Conservation (phyloP, 2,888 invertebrate genomes). For the Epirrhoe alternata region DNA sequence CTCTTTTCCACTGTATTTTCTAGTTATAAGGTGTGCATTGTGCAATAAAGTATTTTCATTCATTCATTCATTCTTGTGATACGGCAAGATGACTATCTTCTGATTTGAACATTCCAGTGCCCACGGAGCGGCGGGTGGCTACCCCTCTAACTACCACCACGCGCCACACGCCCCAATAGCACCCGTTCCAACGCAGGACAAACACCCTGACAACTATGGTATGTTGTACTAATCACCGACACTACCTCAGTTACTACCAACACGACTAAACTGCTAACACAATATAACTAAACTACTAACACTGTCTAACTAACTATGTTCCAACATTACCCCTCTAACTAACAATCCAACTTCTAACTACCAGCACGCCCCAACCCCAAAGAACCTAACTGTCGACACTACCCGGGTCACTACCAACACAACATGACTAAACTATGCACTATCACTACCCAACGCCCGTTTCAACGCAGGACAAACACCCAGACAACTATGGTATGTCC, state of each 20-base stretch:
- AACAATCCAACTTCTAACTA: neutral
- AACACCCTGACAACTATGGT: constrained; percentile 82
- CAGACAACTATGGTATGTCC: constrained; percentile 77
- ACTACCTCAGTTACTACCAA: neutral
- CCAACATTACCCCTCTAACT: neutral
- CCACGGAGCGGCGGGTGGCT: constrained; percentile 74
- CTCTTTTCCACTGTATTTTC: no score
- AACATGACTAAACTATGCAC: neutral
- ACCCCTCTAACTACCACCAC: constrained; percentile 78
- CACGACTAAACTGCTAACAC: neutral
- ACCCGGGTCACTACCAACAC: no score
- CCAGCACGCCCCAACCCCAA: no score
- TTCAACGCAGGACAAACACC: constrained; percentile 73
- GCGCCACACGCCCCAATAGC: constrained; percentile 63
- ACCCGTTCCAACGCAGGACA: constrained; percentile 64
- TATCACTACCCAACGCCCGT: constrained; percentile 47
- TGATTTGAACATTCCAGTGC: constrained; percentile 47
- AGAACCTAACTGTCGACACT: no score
- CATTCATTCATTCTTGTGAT: no score
- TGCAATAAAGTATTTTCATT: no score
- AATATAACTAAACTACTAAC: neutral
- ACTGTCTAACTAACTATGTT: neutral
- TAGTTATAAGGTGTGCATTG: no score
- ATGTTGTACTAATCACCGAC: constrained; percentile 20
- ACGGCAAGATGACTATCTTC: no score